Conservation (phyloP, 2,888 invertebrate species). For the Rapana venosa region DNA sequence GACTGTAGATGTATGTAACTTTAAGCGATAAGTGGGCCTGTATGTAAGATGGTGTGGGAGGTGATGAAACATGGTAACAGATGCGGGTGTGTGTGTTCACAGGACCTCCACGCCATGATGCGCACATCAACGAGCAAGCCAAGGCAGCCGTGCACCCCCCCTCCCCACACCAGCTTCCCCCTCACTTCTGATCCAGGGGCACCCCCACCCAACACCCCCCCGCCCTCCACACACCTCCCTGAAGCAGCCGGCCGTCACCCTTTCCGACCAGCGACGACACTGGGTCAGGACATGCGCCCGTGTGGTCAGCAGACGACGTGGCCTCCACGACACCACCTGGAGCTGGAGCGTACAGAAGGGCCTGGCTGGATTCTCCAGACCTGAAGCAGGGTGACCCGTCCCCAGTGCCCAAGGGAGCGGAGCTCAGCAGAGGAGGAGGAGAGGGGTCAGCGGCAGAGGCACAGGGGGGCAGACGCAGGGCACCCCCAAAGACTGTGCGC, state of each 20-base stretch:
- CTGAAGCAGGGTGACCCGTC: not conserved
- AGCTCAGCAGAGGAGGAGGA: slow-evolving; percentile 22
- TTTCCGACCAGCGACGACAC: slow-evolving; percentile 50
- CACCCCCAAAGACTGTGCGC: not conserved
- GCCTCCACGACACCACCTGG: not conserved
- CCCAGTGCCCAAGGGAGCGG: not conserved
- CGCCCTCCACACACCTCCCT: not conserved
- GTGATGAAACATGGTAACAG: no score
- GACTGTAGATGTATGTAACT: no score
- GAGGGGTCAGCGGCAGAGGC: not conserved
- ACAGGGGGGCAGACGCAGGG: not conserved
- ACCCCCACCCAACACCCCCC: not conserved
- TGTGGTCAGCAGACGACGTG: not conserved
- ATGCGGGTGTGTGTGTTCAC: not conserved
- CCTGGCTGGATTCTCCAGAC: not conserved
- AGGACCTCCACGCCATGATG: slow-evolving; percentile 27
- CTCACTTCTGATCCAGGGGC: not conserved
- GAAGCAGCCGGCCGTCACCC: not conserved
- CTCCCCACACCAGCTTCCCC: not conserved
- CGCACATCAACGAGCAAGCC: slow-evolving; percentile 25
- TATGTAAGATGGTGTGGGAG: no score
- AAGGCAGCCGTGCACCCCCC: not conserved
- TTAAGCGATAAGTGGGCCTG: no score
- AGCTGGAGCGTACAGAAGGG: not conserved
- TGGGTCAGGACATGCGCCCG: slow-evolving; percentile 40